These are phyloP conservation scores for Mungos mungo DNA, from an alignment of 2,113 vertebrate species.

Conservation along the genomic window DNA sequence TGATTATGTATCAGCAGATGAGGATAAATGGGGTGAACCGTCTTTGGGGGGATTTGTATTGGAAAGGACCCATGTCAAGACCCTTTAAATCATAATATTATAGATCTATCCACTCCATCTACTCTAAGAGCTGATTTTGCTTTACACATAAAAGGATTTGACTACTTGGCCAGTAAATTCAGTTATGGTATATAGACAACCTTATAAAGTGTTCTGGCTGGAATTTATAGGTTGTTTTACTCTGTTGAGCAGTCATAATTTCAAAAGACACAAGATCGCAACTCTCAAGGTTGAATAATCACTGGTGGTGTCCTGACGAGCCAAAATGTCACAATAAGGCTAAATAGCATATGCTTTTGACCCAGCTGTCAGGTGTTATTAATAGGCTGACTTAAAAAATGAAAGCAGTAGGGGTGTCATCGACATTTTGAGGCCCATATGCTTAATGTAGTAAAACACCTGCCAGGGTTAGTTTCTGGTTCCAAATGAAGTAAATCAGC, in stretches of 20 bases:
- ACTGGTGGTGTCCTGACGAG: constrained; percentile 51
- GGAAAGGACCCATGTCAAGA: not conserved
- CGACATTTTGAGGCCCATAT: constrained; percentile 75
- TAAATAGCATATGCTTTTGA: constrained; percentile 72
- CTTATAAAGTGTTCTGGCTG: constrained; percentile 57
- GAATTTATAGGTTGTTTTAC: constrained; percentile 66
- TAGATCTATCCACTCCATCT: not conserved
- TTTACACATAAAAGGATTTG: constrained; percentile 39
- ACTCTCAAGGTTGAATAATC: constrained; percentile 72
- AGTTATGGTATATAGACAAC: constrained; percentile 38
- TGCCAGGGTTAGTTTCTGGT: constrained; percentile 57
- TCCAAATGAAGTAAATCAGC: constrained; percentile 65
- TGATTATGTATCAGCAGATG: not conserved
- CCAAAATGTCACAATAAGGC: constrained; percentile 72
- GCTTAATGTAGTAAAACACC: constrained; percentile 71
- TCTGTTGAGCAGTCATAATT: constrained; percentile 65
- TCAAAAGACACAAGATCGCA: constrained; percentile 59
- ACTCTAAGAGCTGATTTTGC: constrained; percentile 36
- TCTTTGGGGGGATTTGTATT: not conserved
- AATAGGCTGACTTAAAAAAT: constrained; percentile 69
- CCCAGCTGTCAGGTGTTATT: constrained; percentile 74
- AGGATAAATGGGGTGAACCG: not conserved
- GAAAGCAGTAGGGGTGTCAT: constrained; percentile 68
- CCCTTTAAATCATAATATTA: not conserved
- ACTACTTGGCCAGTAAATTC: constrained; percentile 42